A percentile compares a stretch with the other conserved stretches of the same genome.
phyloP scores from a whole-genome alignment of 1,140 invertebrate species.

The Drosophila auraria region DNA sequence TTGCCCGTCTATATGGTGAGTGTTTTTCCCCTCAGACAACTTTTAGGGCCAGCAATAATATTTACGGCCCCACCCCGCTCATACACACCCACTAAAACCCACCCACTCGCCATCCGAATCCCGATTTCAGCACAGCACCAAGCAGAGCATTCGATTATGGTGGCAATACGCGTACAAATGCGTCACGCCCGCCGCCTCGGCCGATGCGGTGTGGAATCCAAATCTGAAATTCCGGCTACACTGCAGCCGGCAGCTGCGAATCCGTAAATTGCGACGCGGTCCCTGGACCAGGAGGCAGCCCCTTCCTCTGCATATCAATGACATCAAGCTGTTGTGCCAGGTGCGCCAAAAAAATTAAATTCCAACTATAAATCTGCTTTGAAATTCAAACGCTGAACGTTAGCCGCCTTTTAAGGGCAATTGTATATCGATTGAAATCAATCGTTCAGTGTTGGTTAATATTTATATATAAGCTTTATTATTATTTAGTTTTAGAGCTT shows the following conservation, averaged over 20 bases:
- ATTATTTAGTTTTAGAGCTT: not conserved
- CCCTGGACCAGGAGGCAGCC: constrained; percentile 60
- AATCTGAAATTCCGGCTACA: constrained; percentile 71
- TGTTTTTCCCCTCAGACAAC: constrained; percentile 18
- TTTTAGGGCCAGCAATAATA: constrained; percentile 50
- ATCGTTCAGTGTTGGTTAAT: not conserved
- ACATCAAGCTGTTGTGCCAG: constrained; percentile 68
- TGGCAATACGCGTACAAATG: constrained; percentile 77
- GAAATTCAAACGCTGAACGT: not conserved
- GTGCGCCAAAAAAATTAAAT: constrained; percentile 49
- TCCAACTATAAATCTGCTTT: not conserved
- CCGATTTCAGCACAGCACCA: constrained; percentile 67
- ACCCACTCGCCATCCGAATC: constrained; percentile 28
- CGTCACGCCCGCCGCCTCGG: constrained; percentile 54
- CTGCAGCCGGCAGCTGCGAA: constrained; percentile 70
- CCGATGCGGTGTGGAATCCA: constrained; percentile 54
- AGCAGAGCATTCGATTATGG: constrained; percentile 71
- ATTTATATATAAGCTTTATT: not conserved
- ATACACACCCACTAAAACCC: constrained; percentile 4
- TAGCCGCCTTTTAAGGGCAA: constrained; percentile 5
- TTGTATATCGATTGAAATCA: constrained; percentile 12
- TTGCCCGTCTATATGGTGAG: constrained; percentile 77
- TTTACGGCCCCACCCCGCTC: constrained; percentile 17
- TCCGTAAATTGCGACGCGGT: constrained; percentile 60
- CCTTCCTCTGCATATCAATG: constrained; percentile 62